Conservation (phyloP, 2,888 invertebrate species). For the Folsomia candida region DNA sequence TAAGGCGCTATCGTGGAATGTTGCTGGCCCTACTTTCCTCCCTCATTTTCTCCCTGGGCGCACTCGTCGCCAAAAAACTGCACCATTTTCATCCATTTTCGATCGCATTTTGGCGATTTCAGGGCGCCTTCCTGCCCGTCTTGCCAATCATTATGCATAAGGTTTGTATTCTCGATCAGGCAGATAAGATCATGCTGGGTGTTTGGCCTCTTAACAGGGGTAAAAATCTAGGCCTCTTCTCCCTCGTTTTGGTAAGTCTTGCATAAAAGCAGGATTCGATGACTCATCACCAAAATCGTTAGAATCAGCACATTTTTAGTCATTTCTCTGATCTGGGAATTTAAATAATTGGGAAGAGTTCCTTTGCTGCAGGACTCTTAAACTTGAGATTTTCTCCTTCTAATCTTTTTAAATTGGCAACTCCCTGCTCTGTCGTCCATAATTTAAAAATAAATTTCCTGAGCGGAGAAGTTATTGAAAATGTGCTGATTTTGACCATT, state of each 20-base stretch:
- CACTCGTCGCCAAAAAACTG: conserved; percentile 42
- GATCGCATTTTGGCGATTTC: conserved; percentile 46
- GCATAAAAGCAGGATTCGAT: not conserved
- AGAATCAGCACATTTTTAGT: too few species aligned
- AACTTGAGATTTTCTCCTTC: not conserved
- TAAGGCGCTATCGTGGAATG: conserved; percentile 39
- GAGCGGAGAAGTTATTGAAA: not conserved
- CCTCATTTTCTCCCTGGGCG: conserved; percentile 40
- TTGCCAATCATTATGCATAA: conserved; percentile 30
- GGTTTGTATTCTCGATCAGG: not conserved
- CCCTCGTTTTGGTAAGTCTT: conserved; percentile 21
- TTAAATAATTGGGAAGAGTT: not conserved
- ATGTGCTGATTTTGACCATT: too few species aligned
- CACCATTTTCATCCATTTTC: conserved; percentile 42
- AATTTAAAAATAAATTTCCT: not conserved
- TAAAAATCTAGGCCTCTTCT: conserved; percentile 33
- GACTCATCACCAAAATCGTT: not conserved
- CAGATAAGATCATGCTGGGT: conserved; percentile 21
- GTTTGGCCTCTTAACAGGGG: conserved; percentile 30
- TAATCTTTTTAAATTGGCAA: too few species aligned
- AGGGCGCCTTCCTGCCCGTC: conserved; percentile 43
- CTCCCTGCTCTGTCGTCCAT: too few species aligned
- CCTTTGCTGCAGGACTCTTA: not conserved
- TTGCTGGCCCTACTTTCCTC: conserved; percentile 38
- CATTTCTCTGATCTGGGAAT: too few species aligned